Conservation (phyloP, 2,113 vertebrate genomes). For the Melanerpes formicivorus region DNA sequence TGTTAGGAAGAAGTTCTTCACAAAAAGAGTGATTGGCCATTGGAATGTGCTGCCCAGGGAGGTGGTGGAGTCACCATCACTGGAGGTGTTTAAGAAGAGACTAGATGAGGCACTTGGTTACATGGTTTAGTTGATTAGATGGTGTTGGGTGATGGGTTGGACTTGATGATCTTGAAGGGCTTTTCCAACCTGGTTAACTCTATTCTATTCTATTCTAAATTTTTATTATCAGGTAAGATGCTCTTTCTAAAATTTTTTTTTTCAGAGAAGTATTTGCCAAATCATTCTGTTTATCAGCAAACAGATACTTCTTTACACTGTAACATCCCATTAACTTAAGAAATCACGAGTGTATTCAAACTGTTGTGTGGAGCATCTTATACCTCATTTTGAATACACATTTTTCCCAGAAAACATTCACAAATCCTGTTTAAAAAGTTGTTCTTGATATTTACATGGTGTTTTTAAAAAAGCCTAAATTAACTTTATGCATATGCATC, state of each 20-base stretch:
- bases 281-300: not conserved
- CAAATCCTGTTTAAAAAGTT: not conserved
- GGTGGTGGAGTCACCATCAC: no score
- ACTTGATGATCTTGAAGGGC: no score
- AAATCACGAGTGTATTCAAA: not conserved
- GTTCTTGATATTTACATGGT: not conserved
- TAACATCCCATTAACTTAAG: not conserved
- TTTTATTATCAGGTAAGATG: not conserved
- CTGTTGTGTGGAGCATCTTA: not conserved
- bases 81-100: no score
- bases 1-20: no score
- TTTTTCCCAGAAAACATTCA: not conserved
- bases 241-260: not conserved
- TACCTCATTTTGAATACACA: not conserved
- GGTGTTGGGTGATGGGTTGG: no score
- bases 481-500: not conserved
- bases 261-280: not conserved
- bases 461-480: not conserved
- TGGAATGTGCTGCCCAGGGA: no score
- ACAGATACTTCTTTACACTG: not conserved
- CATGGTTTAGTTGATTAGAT: no score
- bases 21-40: no score
- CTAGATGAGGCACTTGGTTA: no score
- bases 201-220: no score
- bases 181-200: no score